These are phyloP conservation scores for Orius laevigatus DNA, from an alignment of 1,140 invertebrate species.

Conservation along the genomic window DNA sequence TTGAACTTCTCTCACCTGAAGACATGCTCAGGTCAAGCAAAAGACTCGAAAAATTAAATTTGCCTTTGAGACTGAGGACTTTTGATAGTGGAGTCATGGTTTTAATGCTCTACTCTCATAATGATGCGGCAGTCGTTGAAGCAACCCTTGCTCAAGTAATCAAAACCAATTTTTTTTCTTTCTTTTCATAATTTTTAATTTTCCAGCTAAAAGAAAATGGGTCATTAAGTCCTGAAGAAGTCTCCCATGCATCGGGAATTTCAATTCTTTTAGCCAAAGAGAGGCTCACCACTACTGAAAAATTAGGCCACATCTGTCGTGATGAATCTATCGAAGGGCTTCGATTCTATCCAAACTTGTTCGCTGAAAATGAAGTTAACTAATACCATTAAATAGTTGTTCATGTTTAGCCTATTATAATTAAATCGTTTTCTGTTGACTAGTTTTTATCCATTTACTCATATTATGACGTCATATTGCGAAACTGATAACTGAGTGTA, in stretches of 20 bases:
- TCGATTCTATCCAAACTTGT: slow-evolving; percentile 79
- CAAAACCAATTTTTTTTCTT: slow-evolving; percentile 8
- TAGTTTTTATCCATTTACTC: too few species aligned
- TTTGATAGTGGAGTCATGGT: slow-evolving; percentile 88
- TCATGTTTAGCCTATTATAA: too few species aligned
- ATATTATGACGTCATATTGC: too few species aligned
- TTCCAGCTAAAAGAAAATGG: slow-evolving; percentile 54
- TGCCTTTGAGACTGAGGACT: slow-evolving; percentile 59
- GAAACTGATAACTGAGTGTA: too few species aligned
- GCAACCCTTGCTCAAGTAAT: slow-evolving; percentile 27
- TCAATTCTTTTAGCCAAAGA: slow-evolving; percentile 81
- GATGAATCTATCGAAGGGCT: slow-evolving; percentile 89
- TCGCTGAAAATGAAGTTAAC: slow-evolving; percentile 32
- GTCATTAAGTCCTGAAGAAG: slow-evolving; percentile 66
- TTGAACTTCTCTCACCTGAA: slow-evolving; percentile 83
- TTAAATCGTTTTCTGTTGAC: too few species aligned
- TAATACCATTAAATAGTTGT: too few species aligned
- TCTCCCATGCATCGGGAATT: slow-evolving; percentile 62
- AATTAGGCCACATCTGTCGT: slow-evolving; percentile 66
- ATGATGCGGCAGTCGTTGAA: slow-evolving; percentile 58
- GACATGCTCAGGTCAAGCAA: slow-evolving; percentile 85
- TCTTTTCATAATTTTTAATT: slow-evolving; percentile 22
- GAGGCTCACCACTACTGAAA: slow-evolving; percentile 66
- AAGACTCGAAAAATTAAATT: slow-evolving; percentile 40
- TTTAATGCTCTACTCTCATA: slow-evolving; percentile 60